These are phyloP conservation scores for Sinocyclocheilus rhinocerous DNA, from an alignment of 2,113 vertebrate species.

Conservation along the genomic window DNA sequence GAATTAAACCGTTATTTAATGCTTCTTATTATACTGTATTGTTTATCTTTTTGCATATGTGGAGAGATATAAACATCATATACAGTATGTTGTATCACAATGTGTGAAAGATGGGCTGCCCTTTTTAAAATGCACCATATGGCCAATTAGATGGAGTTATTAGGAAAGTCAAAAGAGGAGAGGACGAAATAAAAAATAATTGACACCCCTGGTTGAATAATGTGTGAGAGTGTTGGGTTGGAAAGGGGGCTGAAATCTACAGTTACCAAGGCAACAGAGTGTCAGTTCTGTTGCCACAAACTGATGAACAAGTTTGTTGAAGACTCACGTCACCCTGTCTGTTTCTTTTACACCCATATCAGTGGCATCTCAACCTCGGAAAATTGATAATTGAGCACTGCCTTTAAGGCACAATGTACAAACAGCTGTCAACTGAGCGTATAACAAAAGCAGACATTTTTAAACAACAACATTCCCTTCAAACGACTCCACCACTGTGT, in stretches of 20 bases:
- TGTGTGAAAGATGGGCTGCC: not conserved
- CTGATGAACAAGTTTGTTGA: slow-evolving; percentile 39
- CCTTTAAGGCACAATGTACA: not conserved
- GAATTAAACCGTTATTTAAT: not conserved
- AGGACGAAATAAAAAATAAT: not conserved
- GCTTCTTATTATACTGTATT: not conserved
- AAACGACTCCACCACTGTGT: not conserved
- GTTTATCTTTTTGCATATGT: not conserved
- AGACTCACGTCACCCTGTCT: slow-evolving; percentile 7
- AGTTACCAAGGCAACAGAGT: slow-evolving; percentile 49
- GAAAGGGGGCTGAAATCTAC: not conserved
- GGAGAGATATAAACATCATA: not conserved
- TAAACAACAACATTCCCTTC: not conserved
- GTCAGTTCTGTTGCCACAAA: slow-evolving; percentile 35
- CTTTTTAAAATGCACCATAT: not conserved
- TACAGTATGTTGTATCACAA: not conserved
- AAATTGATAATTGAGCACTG: not conserved
- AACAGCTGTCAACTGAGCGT: not conserved
- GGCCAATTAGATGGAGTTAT: not conserved
- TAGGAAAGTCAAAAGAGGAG: not conserved
- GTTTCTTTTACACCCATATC: not conserved
- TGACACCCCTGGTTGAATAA: not conserved
- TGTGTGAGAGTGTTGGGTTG: not conserved
- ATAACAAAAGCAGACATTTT: slow-evolving; percentile 7
- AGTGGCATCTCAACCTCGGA: not conserved